Conservation (phyloP, 2,888 invertebrate genomes). For the Arctia plantaginis region DNA sequence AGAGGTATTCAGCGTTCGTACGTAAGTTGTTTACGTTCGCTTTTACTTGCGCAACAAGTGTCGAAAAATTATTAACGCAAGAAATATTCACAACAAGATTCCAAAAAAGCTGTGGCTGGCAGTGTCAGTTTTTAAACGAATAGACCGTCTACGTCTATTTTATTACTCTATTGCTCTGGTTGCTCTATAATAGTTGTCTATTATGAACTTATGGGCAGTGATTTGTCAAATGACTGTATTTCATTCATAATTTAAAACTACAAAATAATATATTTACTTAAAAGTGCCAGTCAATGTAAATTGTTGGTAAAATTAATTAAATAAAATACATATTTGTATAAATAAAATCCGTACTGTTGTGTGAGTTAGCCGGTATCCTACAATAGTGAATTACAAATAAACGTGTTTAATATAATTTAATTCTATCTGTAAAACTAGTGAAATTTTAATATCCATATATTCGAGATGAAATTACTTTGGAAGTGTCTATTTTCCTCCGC, state of each 20-base stretch:
- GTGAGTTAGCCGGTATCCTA: background rate
- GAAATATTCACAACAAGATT: too few species aligned
- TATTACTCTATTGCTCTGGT: background rate
- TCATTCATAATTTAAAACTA: conserved; percentile 3
- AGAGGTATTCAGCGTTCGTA: too few species aligned
- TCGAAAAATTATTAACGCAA: too few species aligned
- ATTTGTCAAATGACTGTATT: conserved; percentile 2
- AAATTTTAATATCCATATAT: background rate
- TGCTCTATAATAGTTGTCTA: background rate
- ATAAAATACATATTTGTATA: background rate
- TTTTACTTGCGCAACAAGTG: too few species aligned
- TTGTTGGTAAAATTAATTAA: background rate
- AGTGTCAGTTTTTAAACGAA: background rate
- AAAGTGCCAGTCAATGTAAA: background rate
- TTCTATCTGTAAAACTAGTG: background rate
- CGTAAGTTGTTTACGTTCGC: too few species aligned
- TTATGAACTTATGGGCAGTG: background rate
- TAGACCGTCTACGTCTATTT: background rate
- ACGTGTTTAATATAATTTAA: background rate
- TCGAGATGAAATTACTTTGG: conserved; percentile 82
- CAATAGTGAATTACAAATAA: background rate
- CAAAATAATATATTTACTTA: background rate
- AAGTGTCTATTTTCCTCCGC: conserved; percentile 90
- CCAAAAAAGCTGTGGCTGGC: background rate
- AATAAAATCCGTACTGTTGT: background rate